Evolutionary conservation across 2,888 invertebrate genomes (phyloP), one percentile per base, ranked within the genome.

Genomic region (Drosophila tanythrix): DNA sequence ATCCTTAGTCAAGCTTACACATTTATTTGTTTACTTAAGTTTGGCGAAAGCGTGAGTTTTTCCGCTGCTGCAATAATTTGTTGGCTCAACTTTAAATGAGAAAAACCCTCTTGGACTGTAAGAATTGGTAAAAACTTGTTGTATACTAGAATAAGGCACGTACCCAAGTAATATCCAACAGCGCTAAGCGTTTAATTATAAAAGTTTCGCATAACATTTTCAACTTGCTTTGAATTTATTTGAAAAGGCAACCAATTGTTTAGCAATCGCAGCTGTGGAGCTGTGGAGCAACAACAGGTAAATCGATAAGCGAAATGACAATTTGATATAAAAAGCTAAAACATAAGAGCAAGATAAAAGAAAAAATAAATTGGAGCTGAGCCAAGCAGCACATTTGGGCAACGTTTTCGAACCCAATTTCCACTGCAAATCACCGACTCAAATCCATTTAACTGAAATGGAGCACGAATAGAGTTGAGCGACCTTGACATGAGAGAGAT

Each of bases 71-170:
- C 60, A 64, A 64, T 83, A 65, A 63, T 71, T 66, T 76, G 76
- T 67, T 80, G 35, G 3, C n/a, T 70, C 55, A 89, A 89, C 72
- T 83, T 87, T 89, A 89, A 87, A 89, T 89, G 88, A 76, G 76
- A 84, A 84, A 89, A 76, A 79, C 70, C 73, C 46, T 13, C 46
- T 25, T 25, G 25, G 15, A 46, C 4, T 8, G 63, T 31, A 29
- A n/a, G 43, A 64, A 55, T 38, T 51, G 25, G 36, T 63, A 48
- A 46, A 56, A 74, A 72, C 40, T 48, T 21, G 51, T 35, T 72
- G 46, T 36, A 36, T 69, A 68, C 50, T 31, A 29, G 40, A 74
- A 55, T 72, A 66, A 63, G 66, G 58, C 79, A 79, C 69, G 79
- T 53, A 57, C 64, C 55, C 65, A 61, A 59, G 18, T 50, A 27